A percentile compares a stretch with the other conserved stretches of the same genome.
Conservation (phyloP, 2,113 vertebrate genomes). For the Tichodroma muraria region DNA sequence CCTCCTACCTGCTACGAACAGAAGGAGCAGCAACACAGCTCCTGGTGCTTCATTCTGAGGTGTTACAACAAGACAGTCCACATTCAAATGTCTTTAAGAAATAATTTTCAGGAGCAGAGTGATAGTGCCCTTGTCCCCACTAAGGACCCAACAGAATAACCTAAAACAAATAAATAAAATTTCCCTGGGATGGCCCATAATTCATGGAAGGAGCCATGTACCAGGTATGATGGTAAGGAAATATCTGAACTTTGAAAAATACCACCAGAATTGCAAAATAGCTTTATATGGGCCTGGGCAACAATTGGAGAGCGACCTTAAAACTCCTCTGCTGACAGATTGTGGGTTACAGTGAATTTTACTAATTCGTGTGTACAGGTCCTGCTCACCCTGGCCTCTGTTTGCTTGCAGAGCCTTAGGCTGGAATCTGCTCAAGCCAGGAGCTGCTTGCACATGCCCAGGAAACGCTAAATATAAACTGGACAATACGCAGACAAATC, state of each 20-base stretch:
- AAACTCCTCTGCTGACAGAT: not conserved
- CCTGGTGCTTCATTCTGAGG: not conserved
- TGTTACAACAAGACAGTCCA: not conserved
- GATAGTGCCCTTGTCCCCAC: not conserved
- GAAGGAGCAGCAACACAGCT: not conserved
- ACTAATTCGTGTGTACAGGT: not conserved
- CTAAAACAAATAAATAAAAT: not conserved
- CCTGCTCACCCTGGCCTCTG: not conserved
- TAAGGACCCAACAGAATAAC: not conserved
- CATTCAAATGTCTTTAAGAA: not conserved
- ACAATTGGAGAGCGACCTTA: not conserved
- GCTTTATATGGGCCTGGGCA: not conserved
- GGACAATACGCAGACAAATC: not conserved
- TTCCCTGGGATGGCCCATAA: too few species aligned
- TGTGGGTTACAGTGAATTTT: not conserved
- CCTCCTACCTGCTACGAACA: not conserved
- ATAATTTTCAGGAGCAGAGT: not conserved
- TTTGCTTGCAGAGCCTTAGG: not conserved
- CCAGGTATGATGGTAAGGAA: not conserved
- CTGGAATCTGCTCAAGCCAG: not conserved
- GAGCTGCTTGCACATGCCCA: not conserved
- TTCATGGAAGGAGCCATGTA: not conserved
- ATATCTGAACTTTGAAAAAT: not conserved
- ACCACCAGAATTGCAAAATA: not conserved
- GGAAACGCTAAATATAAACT: constrained; percentile 17